These are phyloP conservation scores for Taenaris catops DNA, from an alignment of 2,888 invertebrate species.

Conservation along the genomic window DNA sequence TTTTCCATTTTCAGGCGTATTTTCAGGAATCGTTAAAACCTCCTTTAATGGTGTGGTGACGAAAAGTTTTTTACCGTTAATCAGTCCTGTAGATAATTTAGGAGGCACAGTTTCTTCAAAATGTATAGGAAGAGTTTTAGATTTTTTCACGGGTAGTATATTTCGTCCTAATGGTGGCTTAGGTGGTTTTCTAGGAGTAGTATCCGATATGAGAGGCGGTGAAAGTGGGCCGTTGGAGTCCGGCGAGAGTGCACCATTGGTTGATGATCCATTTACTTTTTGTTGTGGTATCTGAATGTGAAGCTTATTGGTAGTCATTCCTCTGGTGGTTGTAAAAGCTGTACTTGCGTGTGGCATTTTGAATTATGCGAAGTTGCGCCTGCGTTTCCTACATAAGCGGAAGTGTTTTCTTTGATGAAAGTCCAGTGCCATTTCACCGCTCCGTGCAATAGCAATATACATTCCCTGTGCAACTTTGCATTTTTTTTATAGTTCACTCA, in stretches of 20 bases:
- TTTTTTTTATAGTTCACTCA: too few relatives aligned
- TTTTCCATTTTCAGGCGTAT: conserved; percentile 42
- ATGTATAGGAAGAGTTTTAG: conserved; percentile 66
- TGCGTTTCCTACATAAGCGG: conserved; percentile 64
- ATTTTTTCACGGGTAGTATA: conserved; percentile 65
- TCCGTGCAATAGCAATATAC: conserved; percentile 61
- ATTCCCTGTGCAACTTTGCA: too few relatives aligned
- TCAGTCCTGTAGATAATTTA: conserved; percentile 40
- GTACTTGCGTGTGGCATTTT: conserved; percentile 57
- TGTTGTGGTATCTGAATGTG: conserved; percentile 59
- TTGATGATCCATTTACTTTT: conserved; percentile 32
- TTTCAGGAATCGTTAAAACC: conserved; percentile 54
- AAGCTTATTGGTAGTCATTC: conserved; percentile 38
- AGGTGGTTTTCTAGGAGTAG: conserved; percentile 67
- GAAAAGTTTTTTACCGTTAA: conserved; percentile 58
- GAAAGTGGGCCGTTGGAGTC: conserved; percentile 58
- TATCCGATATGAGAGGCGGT: conserved; percentile 55
- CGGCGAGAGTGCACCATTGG: conserved; percentile 38
- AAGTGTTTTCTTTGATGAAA: conserved; percentile 61
- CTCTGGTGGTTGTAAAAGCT: conserved; percentile 33
- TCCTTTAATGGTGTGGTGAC: conserved; percentile 67
- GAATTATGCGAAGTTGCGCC: conserved; percentile 42
- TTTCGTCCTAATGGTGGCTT: conserved; percentile 55
- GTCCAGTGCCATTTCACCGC: conserved; percentile 73
- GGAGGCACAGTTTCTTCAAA: conserved; percentile 62